Evolutionary conservation across 2,888 invertebrate genomes (phyloP), one percentile per base, ranked within the genome.

Genomic region (Lasioglossum oenotherae): DNA sequence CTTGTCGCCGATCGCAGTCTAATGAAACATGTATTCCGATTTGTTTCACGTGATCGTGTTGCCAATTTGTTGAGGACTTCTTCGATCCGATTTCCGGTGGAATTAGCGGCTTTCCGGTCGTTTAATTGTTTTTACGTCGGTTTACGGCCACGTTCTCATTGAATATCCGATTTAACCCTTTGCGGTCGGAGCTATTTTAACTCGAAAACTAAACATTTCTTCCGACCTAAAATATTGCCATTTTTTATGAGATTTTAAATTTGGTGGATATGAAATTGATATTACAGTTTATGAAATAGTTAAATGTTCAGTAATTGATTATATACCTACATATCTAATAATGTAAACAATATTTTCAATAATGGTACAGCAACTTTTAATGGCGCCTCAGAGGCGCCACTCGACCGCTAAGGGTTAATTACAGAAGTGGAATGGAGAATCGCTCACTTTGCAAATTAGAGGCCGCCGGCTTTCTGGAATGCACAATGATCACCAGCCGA

Each of bases 11-110:
- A 71, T 78, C 60, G 49, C 74, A 49, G n/a, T 60, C n/a, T 78
- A 83, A 83, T 78, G 84, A 83, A 60, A 74, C 75, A 60, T 60
- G 35, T 60, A 78, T 23, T 19, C 8, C 38, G 31, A 53, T n/a
- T 69, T 46, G 74, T 71, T 83, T 53, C 64, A 3, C 35, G 35
- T 4, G 35, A 3, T 35, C 35, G 35, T 35, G 35, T 4, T 4
- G 35, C 35, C 35, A 4, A 35, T 35, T 46, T 67, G 69, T 49
- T 23, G 44, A 71, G 69, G 46, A 31, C 27, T 64, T 31, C 31
- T 64, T 31, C 16, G 6, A 57, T 64, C 19, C 64, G 16, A 8
- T 64, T 64, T 64, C 14, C 31, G 64, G 16, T 31, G 6, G 19
- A 64, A 64, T 64, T 64, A 8, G 6, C 16, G 64, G 31, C 27